These are phyloP conservation scores for Orchesellides sinensis DNA, from an alignment of 2,888 invertebrate genomes.

Conservation along the genomic window DNA sequence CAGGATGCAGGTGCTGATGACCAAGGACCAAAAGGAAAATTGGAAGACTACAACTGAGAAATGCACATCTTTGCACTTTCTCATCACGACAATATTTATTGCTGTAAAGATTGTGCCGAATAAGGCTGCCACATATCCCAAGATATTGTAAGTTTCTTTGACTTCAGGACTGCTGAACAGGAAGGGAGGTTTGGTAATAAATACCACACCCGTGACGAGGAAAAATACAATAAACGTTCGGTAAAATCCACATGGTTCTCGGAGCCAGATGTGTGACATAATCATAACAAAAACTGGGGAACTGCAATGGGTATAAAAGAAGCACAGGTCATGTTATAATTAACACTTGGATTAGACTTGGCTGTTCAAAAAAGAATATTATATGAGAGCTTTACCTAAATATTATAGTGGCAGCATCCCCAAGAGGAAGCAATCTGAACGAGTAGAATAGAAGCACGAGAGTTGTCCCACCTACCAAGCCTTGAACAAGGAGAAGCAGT, in stretches of 20 bases:
- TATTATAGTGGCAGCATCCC: conserved; percentile 79
- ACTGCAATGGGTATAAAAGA: conserved; percentile 73
- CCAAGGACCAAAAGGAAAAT: conserved; percentile 77
- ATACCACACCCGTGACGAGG: conserved; percentile 77
- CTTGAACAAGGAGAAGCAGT: conserved; percentile 77
- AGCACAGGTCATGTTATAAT: background rate
- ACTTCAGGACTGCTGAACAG: conserved; percentile 75
- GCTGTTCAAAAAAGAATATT: background rate
- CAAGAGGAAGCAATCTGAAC: conserved; percentile 78
- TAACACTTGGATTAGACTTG: background rate
- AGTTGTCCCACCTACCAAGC: conserved; percentile 78
- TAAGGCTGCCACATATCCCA: conserved; percentile 78
- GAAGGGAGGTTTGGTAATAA: conserved; percentile 78
- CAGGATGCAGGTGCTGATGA: conserved; percentile 76
- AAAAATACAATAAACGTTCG: conserved; percentile 77
- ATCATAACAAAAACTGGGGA: conserved; percentile 79
- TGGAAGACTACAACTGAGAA: conserved; percentile 78
- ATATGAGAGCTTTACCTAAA: conserved; percentile 75
- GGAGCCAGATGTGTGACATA: conserved; percentile 77
- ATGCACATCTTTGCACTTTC: conserved; percentile 78
- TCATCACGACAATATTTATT: conserved; percentile 78
- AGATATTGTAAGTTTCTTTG: conserved; percentile 76
- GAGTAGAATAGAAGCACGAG: conserved; percentile 78
- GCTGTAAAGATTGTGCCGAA: conserved; percentile 78
- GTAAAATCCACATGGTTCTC: conserved; percentile 78